phyloP scores from a whole-genome alignment of 2,888 invertebrate genomes.

The Gisinianus flammeolus region DNA sequence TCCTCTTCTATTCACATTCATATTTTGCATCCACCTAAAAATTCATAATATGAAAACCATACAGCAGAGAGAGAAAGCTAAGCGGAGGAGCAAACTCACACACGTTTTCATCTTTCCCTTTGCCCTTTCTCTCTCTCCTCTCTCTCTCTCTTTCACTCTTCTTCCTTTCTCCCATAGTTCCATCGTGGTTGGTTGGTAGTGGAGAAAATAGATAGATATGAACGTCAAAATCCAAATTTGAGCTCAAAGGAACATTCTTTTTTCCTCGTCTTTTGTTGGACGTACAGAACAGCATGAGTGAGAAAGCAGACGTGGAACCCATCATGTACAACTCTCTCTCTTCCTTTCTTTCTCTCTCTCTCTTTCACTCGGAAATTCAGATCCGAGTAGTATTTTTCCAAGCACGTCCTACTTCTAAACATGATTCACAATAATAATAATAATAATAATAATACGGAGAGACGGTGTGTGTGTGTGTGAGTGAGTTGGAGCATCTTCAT shows the following conservation, averaged over 20 bases:
- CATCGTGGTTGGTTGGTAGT: too few species aligned
- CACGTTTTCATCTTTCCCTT: too few species aligned
- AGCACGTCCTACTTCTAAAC: slow-evolving; percentile 2
- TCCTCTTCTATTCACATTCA: not conserved
- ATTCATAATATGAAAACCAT: not conserved
- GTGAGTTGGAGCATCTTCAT: not conserved
- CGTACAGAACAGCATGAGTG: too few species aligned
- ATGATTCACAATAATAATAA: not conserved
- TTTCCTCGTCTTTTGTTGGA: too few species aligned
- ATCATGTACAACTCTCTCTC: too few species aligned
- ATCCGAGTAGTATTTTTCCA: not conserved
- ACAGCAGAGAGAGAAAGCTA: not conserved
- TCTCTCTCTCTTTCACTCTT: too few species aligned
- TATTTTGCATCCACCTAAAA: too few species aligned
- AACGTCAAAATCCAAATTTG: not conserved
- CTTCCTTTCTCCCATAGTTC: too few species aligned
- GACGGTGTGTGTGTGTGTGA: not conserved
- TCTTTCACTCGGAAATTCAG: not conserved
- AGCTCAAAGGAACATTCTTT: not conserved
- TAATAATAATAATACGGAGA: not conserved
- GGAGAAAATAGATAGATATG: not conserved
- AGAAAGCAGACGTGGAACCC: too few species aligned
- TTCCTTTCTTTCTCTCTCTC: not conserved
- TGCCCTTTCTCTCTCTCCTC: too few species aligned
- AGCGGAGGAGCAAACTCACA: too few species aligned